Percentiles rank a stretch among this genome's conserved stretches.
These are phyloP conservation scores for Sycophila texana DNA, from an alignment of 2,888 invertebrate species.

Conservation along the genomic window DNA sequence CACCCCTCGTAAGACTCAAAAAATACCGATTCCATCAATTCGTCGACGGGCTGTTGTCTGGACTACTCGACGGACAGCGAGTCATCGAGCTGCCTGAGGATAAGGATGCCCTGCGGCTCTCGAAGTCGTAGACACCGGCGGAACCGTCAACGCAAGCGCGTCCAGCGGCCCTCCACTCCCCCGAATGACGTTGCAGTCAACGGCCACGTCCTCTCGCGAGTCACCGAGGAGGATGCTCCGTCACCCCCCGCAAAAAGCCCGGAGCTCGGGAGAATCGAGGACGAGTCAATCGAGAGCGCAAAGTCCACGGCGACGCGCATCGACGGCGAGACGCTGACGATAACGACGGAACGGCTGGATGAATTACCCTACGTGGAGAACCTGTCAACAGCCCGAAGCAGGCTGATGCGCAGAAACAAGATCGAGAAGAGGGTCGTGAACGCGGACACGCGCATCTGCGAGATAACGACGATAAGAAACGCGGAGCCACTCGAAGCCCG, in stretches of 20 bases:
- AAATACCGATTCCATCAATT: conserved; percentile 6
- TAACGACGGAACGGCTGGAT: conserved; percentile 59
- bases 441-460: conserved; percentile 61
- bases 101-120: conserved; percentile 67
- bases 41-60: conserved; percentile 11
- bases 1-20: conserved; percentile 6
- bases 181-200: conserved; percentile 37
- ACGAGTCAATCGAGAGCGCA: not conserved
- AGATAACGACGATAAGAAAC: conserved; percentile 67
- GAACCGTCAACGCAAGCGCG: conserved; percentile 63
- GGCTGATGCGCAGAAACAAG: conserved; percentile 52
- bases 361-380: conserved; percentile 56
- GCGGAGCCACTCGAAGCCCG: conserved; percentile 65
- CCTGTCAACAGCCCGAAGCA: conserved; percentile 57
- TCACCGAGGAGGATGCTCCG: conserved; percentile 38
- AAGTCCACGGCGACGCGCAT: conserved; percentile 49
- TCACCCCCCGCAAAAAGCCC: not conserved
- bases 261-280: not conserved
- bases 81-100: conserved; percentile 22
- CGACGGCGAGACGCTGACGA: conserved; percentile 59
- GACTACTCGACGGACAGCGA: conserved; percentile 62
- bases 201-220: conserved; percentile 31
- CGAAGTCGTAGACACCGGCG: conserved; percentile 66
- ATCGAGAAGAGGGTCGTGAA: conserved; percentile 65
- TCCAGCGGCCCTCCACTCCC: conserved; percentile 54